Evolutionary conservation across 2,888 invertebrate species (phyloP).

Genomic region (Kryphioiulus occultus): DNA sequence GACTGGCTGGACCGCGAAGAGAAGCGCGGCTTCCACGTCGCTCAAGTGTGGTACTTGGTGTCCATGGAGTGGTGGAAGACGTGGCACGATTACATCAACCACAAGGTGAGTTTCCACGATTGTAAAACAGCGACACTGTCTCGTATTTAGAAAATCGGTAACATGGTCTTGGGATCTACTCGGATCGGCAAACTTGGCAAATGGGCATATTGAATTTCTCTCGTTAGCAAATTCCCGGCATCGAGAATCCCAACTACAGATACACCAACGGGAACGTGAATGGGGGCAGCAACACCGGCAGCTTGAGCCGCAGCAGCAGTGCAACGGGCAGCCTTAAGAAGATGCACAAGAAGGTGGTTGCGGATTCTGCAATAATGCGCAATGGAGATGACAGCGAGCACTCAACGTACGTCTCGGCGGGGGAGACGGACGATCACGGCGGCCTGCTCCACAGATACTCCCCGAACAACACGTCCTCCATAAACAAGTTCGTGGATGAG

Average conservation of each 20-base stretch:
- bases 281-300: neutral
- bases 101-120: slow-evolving; percentile 54
- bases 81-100: slow-evolving; percentile 76
- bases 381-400: slow-evolving; percentile 36
- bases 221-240: neutral
- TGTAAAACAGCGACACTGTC: too few species aligned
- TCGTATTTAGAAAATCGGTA: too few species aligned
- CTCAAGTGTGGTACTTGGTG: slow-evolving; percentile 90
- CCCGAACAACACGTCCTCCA: neutral
- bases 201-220: too few species aligned
- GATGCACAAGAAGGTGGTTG: slow-evolving; percentile 54
- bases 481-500: neutral
- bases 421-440: slow-evolving; percentile 54
- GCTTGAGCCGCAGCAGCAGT: slow-evolving; percentile 19
- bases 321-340: slow-evolving; percentile 55
- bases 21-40: slow-evolving; percentile 76
- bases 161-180: neutral
- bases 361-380: neutral
- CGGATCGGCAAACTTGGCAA: too few species aligned
- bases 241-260: neutral
- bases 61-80: slow-evolving; percentile 85
- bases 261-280: neutral
- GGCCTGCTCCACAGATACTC: slow-evolving; percentile 40
- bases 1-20: slow-evolving; percentile 84
- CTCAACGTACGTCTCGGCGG: slow-evolving; percentile 53